Conservation (phyloP, 2,888 invertebrate species). For the Hemistola chrysoprasaria region DNA sequence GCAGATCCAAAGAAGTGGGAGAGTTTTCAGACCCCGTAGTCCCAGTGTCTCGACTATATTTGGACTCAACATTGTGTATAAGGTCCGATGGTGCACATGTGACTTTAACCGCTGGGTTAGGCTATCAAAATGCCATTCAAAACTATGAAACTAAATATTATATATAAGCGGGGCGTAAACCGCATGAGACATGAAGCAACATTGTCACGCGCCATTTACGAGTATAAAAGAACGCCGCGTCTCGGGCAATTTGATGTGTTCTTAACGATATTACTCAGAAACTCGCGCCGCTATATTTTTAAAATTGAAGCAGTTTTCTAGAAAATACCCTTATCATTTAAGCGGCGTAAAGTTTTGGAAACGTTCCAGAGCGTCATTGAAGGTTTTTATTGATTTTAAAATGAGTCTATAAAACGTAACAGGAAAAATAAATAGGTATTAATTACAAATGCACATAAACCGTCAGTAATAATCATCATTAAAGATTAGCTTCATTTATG, state of each 20-base stretch:
- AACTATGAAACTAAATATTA: constrained; percentile 19
- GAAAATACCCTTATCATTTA: constrained; percentile 11
- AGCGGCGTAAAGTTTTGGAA: constrained; percentile 12
- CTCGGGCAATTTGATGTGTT: constrained; percentile 15
- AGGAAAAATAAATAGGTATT: too few species aligned
- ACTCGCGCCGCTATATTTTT: constrained; percentile 7
- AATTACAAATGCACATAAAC: too few species aligned
- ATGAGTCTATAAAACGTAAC: too few species aligned
- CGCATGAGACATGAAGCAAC: constrained; percentile 11
- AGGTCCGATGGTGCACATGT: too few species aligned
- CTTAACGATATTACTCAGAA: constrained; percentile 9
- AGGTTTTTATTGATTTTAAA: constrained; percentile 11
- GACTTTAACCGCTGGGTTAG: constrained; percentile 7
- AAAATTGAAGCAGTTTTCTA: constrained; percentile 13
- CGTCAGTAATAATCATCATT: too few species aligned
- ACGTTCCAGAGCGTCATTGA: constrained; percentile 14
- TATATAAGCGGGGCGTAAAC: constrained; percentile 10
- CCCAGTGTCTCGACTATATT: too few species aligned
- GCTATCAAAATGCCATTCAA: constrained; percentile 15
- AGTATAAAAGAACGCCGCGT: constrained; percentile 13
- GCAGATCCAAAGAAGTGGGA: too few species aligned
- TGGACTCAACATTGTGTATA: too few species aligned
- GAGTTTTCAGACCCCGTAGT: too few species aligned
- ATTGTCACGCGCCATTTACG: constrained; percentile 25
- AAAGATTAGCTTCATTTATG: too few species aligned